phyloP scores from a whole-genome alignment of 2,888 invertebrate species.

The Lathronympha strigana region DNA sequence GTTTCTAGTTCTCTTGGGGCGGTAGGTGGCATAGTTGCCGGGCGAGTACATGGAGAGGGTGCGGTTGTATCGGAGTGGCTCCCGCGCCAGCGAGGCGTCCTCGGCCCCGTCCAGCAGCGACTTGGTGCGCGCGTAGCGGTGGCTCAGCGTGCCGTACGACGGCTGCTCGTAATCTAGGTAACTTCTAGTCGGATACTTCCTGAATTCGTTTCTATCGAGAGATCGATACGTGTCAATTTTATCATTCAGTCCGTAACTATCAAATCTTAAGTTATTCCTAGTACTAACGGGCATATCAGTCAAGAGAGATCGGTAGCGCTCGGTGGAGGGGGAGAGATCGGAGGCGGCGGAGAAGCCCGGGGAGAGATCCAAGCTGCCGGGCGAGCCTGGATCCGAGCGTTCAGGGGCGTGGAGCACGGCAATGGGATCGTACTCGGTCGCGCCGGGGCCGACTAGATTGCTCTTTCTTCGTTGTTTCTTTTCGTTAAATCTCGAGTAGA shows the following conservation, averaged over 20 bases:
- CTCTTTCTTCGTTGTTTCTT: slow-evolving; percentile 89
- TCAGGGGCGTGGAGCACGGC: slow-evolving; percentile 71
- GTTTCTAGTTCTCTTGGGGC: slow-evolving; percentile 78
- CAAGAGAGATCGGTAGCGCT: slow-evolving; percentile 73
- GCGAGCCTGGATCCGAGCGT: slow-evolving; percentile 70
- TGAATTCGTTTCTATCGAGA: slow-evolving; percentile 77
- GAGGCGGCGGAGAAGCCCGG: slow-evolving; percentile 72
- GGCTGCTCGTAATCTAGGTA: slow-evolving; percentile 76
- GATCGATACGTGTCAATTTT: slow-evolving; percentile 79
- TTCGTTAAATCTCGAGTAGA: slow-evolving; percentile 95
- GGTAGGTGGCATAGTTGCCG: slow-evolving; percentile 79
- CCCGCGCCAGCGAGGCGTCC: slow-evolving; percentile 60
- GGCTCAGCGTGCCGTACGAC: slow-evolving; percentile 61
- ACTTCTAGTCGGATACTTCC: slow-evolving; percentile 72
- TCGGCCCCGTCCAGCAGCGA: slow-evolving; percentile 76
- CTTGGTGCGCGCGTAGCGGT: slow-evolving; percentile 76
- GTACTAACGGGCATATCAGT: slow-evolving; percentile 65
- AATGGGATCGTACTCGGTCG: slow-evolving; percentile 82
- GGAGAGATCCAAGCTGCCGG: slow-evolving; percentile 69
- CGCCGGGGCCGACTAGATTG: slow-evolving; percentile 86
- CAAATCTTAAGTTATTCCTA: slow-evolving; percentile 69
- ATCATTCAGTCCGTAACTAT: slow-evolving; percentile 71
- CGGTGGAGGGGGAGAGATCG: slow-evolving; percentile 74
- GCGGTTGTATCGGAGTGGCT: slow-evolving; percentile 74
- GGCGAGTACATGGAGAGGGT: slow-evolving; percentile 80